Evolutionary conservation across 2,113 vertebrate genomes (phyloP).

Genomic region (Vidua chalybeata): DNA sequence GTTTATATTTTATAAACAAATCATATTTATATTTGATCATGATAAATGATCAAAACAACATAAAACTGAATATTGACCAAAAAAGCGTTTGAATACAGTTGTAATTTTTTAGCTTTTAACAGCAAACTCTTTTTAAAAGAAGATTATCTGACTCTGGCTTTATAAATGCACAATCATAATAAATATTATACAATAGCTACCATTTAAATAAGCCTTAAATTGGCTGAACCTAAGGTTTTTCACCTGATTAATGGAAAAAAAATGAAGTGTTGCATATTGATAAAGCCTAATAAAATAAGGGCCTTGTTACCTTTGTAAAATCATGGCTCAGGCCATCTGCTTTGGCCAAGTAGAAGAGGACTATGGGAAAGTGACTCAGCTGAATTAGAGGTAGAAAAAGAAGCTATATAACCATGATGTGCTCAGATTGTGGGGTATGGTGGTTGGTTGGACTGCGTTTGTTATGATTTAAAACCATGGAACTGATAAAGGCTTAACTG

Average conservation of each 20-base stretch:
- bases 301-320: not conserved
- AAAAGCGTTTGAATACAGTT: not conserved
- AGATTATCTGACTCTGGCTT: not conserved
- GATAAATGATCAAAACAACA: not conserved
- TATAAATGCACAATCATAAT: not conserved
- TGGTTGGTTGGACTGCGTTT: not conserved
- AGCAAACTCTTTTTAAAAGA: not conserved
- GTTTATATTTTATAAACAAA: too few species aligned
- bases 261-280: not conserved
- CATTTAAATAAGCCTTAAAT: not conserved
- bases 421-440: not conserved
- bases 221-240: not conserved
- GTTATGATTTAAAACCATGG: not conserved
- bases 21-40: too few species aligned
- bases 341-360: too few species aligned
- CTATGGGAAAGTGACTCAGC: not conserved
- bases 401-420: rapidly evolving
- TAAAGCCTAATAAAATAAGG: not conserved
- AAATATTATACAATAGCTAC: not conserved
- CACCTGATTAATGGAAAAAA: not conserved
- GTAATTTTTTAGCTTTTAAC: not conserved
- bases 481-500: not conserved
- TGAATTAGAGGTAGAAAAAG: not conserved
- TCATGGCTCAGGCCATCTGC: not conserved
- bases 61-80: not conserved